Base-by-base conservation (phyloP, 2,888 invertebrate genomes). In the Thymelicus acteon region DNA sequence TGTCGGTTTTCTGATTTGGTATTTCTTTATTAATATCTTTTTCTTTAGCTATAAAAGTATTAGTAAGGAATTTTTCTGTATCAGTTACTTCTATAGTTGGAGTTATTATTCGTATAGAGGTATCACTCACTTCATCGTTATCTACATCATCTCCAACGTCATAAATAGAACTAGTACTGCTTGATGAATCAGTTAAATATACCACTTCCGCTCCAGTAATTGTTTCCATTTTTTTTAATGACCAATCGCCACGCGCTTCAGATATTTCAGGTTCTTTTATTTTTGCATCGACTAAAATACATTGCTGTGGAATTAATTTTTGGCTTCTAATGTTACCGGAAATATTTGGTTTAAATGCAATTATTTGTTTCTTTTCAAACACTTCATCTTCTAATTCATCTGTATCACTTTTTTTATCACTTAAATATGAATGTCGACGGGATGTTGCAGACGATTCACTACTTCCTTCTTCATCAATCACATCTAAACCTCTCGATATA, bases 401-500 rank as follows among this genome's bases (percentile, higher is more conserved):
- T 71, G 78, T 82, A 77, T 94, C 89, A 82, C 92, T 88, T 85
- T 88, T 89, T 67, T 90, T 93, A 54, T 93, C 93, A 79, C 92
- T 83, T 79, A 94, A 79, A 86, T 95, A 90, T 78, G 95, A 87
- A 77, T 95, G 90, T 79, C 95, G 82, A 77, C 95, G 82, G 77
- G 95, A 94, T 76, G 95, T 92, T 75, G 95, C 94, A 75, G 95
- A 95, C 6, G 95, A 93, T 79, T 96, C 96, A 80, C 92, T 87
- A 79, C 96, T 96, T 5, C 95, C 95, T 90, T 97, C 97, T 87
- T 97, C 97, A 79, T 96, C 95, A 76, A 97, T 97, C 7, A 96
- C 96, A 81, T 97, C 97, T 80, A 97, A 90, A 75, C 95, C 96
- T 82, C 96, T 94, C 12, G 96, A 95, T 79, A 95, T 95, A 7